These are phyloP conservation scores for Tupiocoris notatus DNA, from an alignment of 2,888 invertebrate genomes.

Conservation along the genomic window DNA sequence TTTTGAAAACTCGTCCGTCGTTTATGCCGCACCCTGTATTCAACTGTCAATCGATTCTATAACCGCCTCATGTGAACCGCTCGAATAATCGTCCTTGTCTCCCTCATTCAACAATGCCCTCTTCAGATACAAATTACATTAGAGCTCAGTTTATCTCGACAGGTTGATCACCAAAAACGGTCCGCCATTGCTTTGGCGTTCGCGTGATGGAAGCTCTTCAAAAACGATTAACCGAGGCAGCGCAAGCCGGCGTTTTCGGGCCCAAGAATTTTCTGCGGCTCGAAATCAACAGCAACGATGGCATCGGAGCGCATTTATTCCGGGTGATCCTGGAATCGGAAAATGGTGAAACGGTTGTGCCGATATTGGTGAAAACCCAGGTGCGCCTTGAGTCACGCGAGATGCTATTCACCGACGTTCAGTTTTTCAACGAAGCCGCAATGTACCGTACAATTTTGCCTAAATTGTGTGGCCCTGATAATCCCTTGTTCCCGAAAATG, in stretches of 20 bases:
- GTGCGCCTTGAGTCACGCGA: not conserved
- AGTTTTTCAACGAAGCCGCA: slow-evolving; percentile 47
- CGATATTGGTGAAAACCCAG: slow-evolving; percentile 44
- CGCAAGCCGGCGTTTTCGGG: slow-evolving; percentile 34
- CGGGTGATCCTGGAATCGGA: slow-evolving; percentile 10
- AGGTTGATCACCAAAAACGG: too few species aligned
- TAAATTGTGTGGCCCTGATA: slow-evolving; percentile 21
- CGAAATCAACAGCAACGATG: slow-evolving; percentile 5
- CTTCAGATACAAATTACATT: too few species aligned
- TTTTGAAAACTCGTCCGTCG: too few species aligned
- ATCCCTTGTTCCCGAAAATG: slow-evolving; percentile 44
- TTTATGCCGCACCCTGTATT: too few species aligned
- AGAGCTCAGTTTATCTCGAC: too few species aligned
- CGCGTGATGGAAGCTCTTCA: not conserved
- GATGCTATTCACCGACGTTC: slow-evolving; percentile 7
- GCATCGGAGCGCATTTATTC: slow-evolving; percentile 44
- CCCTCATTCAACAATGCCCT: too few species aligned
- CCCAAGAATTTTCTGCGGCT: slow-evolving; percentile 14
- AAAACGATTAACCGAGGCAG: not conserved
- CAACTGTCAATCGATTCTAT: too few species aligned
- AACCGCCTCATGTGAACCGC: too few species aligned
- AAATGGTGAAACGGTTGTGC: slow-evolving; percentile 10
- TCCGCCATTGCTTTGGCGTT: too few species aligned
- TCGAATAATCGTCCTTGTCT: too few species aligned
- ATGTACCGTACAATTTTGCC: slow-evolving; percentile 48